Base-by-base conservation (phyloP, 2,797 vertebrate genomes). In the Clarias laeviceps region DNA sequence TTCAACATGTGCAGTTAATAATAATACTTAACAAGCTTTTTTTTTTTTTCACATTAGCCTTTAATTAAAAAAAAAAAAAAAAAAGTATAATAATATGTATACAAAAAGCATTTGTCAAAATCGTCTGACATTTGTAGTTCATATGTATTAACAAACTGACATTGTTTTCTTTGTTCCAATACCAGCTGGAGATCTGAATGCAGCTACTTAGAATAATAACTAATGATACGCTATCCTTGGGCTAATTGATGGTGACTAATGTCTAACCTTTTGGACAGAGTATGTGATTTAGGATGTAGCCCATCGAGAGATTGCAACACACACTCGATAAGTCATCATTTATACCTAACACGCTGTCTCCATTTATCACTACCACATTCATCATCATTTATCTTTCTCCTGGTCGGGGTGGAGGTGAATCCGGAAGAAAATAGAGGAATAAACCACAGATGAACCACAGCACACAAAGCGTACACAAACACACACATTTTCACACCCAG, bases 331-430 rank as follows among this genome's bases (percentile, higher is more conserved):
- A 8, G 22, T 64, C 78, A 80, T 80, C 37, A 65, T 45, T 80
- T 80, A 80, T 45, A 29, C 37, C 37, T 29, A 80, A 80, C 78
- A 40, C 59, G 45, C 34, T 45, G 59, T 62, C 34, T 79, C 59
- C 24, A 62, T 40, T 24, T 79, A 17, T 59, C 2, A 6, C 59
- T 11, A 64, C 22, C 18, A 40, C 77, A 80, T 80, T 80, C 7
- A 80, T 65, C 37, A 80, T 64, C 61, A 29, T 80, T 80, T 64
- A 80, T 80, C 78, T 80, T 80, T 59, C 64, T 65, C 8, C 61
- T 45, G 34, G 78, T 50, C 78, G 27, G n/a, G 61, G 15, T 80
- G 61, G 59, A 62, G 76, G 76, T 40, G 57, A 24, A 62, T 24
- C 17, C 0, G 7, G 29, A 40, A 8, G 7, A 4, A 7, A 2